Conservation (phyloP, 2,113 vertebrate species). For the Leptobrachium ailaonicum region DNA sequence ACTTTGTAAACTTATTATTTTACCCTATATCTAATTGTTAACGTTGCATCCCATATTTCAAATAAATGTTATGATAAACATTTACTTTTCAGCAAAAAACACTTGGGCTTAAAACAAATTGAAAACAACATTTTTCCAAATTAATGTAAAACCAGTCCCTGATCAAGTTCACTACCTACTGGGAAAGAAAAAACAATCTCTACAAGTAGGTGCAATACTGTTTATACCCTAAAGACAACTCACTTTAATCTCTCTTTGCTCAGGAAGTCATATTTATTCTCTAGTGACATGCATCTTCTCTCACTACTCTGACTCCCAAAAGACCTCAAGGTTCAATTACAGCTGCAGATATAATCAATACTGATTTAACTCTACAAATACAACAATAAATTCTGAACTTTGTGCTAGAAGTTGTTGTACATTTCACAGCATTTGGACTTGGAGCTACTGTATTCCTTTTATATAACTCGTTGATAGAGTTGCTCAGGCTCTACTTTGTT, state of each 20-base stretch:
- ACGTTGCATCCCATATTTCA: too few relatives aligned
- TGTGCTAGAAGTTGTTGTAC: constrained; percentile 2
- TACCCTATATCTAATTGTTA: too few relatives aligned
- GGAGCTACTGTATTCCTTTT: constrained; percentile 22
- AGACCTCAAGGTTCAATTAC: constrained; percentile 44
- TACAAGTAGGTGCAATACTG: too few relatives aligned
- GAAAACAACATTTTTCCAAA: neutral
- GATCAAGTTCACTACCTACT: neutral
- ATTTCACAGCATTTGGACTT: neutral
- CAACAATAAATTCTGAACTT: constrained; percentile 37
- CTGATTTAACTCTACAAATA: constrained; percentile 47
- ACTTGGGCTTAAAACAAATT: neutral
- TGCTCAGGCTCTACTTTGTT: neutral
- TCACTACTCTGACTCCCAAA: constrained; percentile 31
- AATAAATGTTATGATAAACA: too few relatives aligned
- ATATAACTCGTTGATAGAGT: constrained; percentile 23
- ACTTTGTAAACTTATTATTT: too few relatives aligned
- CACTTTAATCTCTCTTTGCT: constrained; percentile 14
- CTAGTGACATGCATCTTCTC: constrained; percentile 26
- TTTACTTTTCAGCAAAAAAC: too few relatives aligned
- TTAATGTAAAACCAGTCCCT: neutral
- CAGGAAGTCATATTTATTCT: constrained; percentile 28
- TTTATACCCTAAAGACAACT: constrained; percentile 10
- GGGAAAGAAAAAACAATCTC: too few relatives aligned
- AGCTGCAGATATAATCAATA: constrained; percentile 49